A percentile compares a stretch with the other conserved stretches of the same genome.
phyloP scores from a whole-genome alignment of 2,113 vertebrate species.

The Vicugna pacos region DNA sequence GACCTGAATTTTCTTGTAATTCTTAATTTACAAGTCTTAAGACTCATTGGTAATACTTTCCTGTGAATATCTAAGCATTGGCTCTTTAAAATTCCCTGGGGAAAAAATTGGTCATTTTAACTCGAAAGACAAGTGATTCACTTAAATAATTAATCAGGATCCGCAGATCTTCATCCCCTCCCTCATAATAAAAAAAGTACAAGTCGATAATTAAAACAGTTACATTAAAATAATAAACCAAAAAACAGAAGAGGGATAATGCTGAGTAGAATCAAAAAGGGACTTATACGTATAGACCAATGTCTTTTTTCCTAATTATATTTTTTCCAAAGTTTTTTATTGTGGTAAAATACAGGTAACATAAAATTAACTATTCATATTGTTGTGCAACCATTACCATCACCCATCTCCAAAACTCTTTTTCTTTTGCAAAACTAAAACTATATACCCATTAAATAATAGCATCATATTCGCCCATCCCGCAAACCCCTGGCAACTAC shows the following conservation, averaged over 20 bases:
- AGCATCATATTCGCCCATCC: not conserved
- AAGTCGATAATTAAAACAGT: not conserved
- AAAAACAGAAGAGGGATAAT: not conserved
- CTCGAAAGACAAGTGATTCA: not conserved
- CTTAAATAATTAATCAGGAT: not conserved
- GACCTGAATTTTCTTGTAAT: not conserved
- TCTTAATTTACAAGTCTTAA: slow-evolving; percentile 20
- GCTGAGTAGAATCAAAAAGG: not conserved
- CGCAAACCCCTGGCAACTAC: not conserved
- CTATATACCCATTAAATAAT: not conserved
- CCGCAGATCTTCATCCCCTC: not conserved
- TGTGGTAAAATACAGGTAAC: not conserved
- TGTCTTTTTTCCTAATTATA: not conserved
- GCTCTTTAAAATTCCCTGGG: not conserved
- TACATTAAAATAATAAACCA: not conserved
- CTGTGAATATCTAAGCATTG: not conserved
- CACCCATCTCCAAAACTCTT: not conserved
- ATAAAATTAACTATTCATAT: not conserved
- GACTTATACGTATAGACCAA: not conserved
- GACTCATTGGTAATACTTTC: not conserved
- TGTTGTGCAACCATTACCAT: not conserved
- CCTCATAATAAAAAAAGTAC: not conserved
- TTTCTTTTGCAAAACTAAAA: not conserved
- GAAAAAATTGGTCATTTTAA: not conserved
- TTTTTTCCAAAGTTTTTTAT: not conserved